Evolutionary conservation across 2,888 invertebrate species (phyloP), one percentile per base, ranked within the genome.

Genomic region (Melieria picta): DNA sequence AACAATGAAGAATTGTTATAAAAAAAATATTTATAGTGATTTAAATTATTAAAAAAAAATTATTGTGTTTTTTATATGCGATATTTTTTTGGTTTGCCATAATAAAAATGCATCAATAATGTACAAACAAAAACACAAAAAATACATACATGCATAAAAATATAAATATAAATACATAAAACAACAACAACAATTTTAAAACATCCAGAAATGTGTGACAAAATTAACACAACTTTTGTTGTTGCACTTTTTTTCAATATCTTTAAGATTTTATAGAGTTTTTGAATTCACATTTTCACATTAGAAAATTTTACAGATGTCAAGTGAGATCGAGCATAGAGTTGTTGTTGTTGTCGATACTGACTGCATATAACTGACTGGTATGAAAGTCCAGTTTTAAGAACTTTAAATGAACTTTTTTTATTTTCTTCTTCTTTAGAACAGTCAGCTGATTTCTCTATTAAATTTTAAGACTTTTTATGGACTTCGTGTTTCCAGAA

Each of bases 1-100:
- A 80, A 65, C 10, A 61, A 70, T 58, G 9, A n/a, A 13, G 7
- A 56, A 10, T 56, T 56, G 57, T 56, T 56, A 56, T 56, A 56
- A 4, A 10, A n/a, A 56, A 56, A 13, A 11, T 50, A 10, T 50
- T 10, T 11, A 50, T 50, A 50, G 50, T 10, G 3, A 50, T 50
- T 50, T 50, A 50, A 11, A 50, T 10, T 56, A n/a, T 56, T 56
- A n/a, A n/a, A 10, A 56, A 10, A 56, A 3, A 7, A n/a, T 56
- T 30, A 30, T 30, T 30, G 30, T 30, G 30, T 30, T 30, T 30
- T 30, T 30, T 30, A 30, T 30, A 30, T 3, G 30, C 30, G 1
- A 30, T 30, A 30, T 30, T 30, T 30, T 16, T 30, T 30, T 30
- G 30, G 1, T 30, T 56, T 56, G 57, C 57, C 57, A 56, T 56